Percentiles rank a stretch among this genome's conserved stretches.
Evolutionary conservation across 2,888 invertebrate species (phyloP).

Genomic region (Apocheima hispidaria): DNA sequence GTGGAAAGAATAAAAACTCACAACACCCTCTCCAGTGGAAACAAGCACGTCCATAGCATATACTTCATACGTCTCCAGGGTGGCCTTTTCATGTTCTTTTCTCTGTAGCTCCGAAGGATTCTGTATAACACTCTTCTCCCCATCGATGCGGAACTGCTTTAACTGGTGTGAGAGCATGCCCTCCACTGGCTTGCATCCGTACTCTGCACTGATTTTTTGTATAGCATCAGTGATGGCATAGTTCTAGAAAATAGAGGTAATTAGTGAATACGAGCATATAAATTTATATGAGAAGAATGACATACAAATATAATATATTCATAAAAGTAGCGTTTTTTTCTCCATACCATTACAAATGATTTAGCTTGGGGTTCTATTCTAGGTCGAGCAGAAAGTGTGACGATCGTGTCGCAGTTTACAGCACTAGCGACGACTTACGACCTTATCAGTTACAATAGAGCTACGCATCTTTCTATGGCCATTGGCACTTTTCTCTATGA

Average conservation of each 20-base stretch:
- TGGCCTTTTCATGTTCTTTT: slow-evolving; percentile 98
- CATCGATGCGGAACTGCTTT: slow-evolving; percentile 98
- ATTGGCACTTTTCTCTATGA: too few species aligned
- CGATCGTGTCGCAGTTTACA: too few species aligned
- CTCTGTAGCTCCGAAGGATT: slow-evolving; percentile 99
- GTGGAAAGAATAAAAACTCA: slow-evolving; percentile 72
- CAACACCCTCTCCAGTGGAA: slow-evolving; percentile 97
- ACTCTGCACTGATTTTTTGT: slow-evolving; percentile 96
- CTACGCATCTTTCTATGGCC: too few species aligned
- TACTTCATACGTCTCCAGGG: slow-evolving; percentile 98
- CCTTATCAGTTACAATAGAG: too few species aligned
- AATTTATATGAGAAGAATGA: neutral
- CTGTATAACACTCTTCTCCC: slow-evolving; percentile 93
- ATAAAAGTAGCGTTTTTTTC: too few species aligned
- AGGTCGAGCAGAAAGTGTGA: too few species aligned
- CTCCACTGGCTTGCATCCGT: slow-evolving; percentile 98
- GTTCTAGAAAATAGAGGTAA: slow-evolving; percentile 86
- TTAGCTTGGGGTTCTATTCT: too few species aligned
- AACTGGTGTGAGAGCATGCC: slow-evolving; percentile 98
- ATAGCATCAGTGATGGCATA: slow-evolving; percentile 96
- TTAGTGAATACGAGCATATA: slow-evolving; percentile 25
- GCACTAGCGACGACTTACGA: too few species aligned
- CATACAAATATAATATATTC: too few species aligned
- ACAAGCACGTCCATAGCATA: slow-evolving; percentile 99
- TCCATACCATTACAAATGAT: too few species aligned